A percentile compares a stretch with the other conserved stretches of the same genome.
Evolutionary conservation across 2,797 vertebrate genomes (phyloP).

Genomic region (Chelmon rostratus): DNA sequence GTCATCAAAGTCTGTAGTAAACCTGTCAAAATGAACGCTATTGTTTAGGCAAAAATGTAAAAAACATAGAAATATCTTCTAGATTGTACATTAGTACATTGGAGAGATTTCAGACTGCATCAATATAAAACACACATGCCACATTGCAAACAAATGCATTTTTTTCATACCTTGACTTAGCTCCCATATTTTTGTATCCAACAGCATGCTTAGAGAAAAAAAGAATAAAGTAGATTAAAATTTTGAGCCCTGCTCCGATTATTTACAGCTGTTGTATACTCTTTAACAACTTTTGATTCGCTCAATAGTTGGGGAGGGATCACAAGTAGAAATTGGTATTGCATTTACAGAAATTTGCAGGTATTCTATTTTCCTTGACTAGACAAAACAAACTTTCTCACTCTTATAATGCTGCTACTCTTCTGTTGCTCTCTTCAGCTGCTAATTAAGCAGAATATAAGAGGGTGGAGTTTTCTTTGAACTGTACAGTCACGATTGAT

Average conservation of each 20-base stretch:
- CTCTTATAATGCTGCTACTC: background rate
- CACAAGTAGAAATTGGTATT: background rate
- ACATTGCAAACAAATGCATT: background rate
- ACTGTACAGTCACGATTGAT: background rate
- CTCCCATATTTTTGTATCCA: background rate
- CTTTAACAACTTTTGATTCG: background rate
- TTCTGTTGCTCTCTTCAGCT: background rate
- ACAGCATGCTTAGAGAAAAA: constrained; percentile 11
- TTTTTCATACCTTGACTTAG: constrained; percentile 49
- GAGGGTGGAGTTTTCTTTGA: background rate
- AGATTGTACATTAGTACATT: background rate
- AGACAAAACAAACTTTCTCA: background rate
- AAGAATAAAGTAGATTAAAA: background rate
- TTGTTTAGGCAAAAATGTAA: background rate
- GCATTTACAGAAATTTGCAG: background rate
- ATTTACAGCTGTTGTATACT: background rate
- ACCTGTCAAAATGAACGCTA: constrained; percentile 56
- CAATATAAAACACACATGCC: background rate
- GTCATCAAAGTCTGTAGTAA: constrained; percentile 64
- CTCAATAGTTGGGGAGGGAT: background rate
- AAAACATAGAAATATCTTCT: background rate
- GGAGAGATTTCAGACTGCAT: background rate
- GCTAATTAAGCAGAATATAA: background rate
- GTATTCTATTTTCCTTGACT: background rate
- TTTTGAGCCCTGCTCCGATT: background rate